These are phyloP conservation scores for Ginglymostoma cirratum DNA, from an alignment of 2,113 vertebrate species.

Conservation along the genomic window DNA sequence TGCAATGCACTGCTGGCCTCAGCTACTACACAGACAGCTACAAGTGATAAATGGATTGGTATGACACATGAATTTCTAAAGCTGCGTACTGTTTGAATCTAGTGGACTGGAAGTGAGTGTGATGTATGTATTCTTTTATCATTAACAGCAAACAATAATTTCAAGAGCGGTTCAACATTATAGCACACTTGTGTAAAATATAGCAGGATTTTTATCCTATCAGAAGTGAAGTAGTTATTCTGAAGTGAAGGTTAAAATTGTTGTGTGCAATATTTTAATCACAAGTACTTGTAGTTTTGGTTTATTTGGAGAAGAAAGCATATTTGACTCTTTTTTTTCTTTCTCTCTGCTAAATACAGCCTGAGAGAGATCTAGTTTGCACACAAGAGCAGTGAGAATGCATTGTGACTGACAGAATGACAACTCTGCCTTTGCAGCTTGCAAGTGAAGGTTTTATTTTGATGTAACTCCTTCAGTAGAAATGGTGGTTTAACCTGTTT, in stretches of 20 bases:
- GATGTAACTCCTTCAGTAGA: neutral
- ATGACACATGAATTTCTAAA: neutral
- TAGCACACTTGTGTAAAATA: neutral
- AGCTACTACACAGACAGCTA: neutral
- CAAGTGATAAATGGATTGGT: neutral
- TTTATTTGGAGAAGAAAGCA: neutral
- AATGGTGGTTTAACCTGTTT: neutral
- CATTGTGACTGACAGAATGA: neutral
- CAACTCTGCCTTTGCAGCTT: neutral
- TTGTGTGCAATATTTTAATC: neutral
- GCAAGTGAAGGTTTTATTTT: neutral
- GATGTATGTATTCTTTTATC: neutral
- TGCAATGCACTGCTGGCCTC: constrained; percentile 3
- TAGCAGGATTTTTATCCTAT: neutral
- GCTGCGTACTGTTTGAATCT: neutral
- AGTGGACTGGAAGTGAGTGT: neutral
- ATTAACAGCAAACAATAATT: neutral
- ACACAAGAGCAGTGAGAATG: neutral
- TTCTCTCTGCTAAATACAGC: neutral
- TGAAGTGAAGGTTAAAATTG: neutral
- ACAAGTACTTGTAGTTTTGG: neutral
- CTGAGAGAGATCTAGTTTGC: neutral
- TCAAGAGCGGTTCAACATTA: neutral
- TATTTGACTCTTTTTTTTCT: neutral
- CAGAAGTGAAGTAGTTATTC: neutral